A percentile compares a stretch with the other conserved stretches of the same genome.
Evolutionary conservation across 2,888 invertebrate genomes (phyloP).

Genomic region (Salpingus planirostris): DNA sequence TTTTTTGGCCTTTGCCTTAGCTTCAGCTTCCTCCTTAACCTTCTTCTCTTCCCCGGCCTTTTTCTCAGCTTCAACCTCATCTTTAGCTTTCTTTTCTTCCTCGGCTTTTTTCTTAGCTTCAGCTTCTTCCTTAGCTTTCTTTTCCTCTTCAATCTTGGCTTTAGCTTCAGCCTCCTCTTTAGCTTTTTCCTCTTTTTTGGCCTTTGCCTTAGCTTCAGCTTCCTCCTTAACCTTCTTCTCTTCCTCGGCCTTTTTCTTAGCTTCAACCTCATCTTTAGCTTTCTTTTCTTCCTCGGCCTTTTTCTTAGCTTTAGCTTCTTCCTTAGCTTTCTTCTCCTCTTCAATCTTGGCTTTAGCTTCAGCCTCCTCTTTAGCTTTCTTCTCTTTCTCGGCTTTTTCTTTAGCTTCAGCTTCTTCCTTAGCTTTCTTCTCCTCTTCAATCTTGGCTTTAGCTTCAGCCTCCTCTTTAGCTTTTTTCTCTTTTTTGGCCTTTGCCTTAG

Average conservation of each 20-base stretch:
- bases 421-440: too few relatives aligned
- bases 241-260: slow-evolving; percentile 10
- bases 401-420: too few relatives aligned
- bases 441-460: slow-evolving; percentile 6
- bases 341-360: slow-evolving; percentile 1
- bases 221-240: slow-evolving; percentile 14
- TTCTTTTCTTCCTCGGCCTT: slow-evolving; percentile 12
- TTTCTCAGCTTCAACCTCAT: slow-evolving; percentile 9
- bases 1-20: slow-evolving; percentile 15
- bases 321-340: slow-evolving; percentile 8
- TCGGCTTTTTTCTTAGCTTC: slow-evolving; percentile 17
- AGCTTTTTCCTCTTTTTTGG: slow-evolving; percentile 13
- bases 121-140: slow-evolving; percentile 7
- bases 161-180: background rate
- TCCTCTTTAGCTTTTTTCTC: slow-evolving; percentile 8
- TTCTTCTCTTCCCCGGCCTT: slow-evolving; percentile 10
- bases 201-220: slow-evolving; percentile 1
- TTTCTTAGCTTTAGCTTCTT: slow-evolving; percentile 6
- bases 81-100: slow-evolving; percentile 11
- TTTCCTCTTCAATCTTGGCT: background rate
- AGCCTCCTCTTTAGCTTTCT: background rate
- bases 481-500: slow-evolving; percentile 4
- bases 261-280: slow-evolving; percentile 2
- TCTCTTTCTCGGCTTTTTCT: background rate
- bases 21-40: slow-evolving; percentile 16